Evolutionary conservation across 2,888 invertebrate genomes (phyloP), one percentile per base, ranked within the genome.

Genomic region (Blomia tropicalis): DNA sequence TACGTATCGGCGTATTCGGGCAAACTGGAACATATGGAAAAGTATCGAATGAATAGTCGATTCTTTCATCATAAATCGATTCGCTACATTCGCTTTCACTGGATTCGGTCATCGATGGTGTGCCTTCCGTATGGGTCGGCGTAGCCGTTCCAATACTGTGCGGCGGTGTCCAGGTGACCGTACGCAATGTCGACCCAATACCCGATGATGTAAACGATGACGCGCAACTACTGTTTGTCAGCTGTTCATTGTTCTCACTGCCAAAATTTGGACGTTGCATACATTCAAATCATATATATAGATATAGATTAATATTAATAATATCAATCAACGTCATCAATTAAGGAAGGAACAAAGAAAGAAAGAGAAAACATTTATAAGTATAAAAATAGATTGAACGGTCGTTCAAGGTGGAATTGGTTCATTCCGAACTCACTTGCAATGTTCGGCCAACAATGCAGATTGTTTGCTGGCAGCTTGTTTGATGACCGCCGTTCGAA

Each of bases 101-200:
- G 71, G 92, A 93, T 75, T 92, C 90, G 43, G 93, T 93, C 77
- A 90, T 93, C 74, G 91, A 91, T 65, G 93, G 93, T 69, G 93
- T 93, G 71, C 93, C 93, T 78, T 93, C 93, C 56, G 93, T 93
- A 87, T 92, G 93, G 47, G 93, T 93, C n/a, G 93, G 92, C 43
- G 93, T 93, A 2, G 74, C 74, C 63, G 74, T 73, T 5, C 74
- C 73, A 59, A 72, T 68, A 68, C 72, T 73, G 59, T 71, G 72
- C 5, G 71, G 72, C n/a, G 74, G 73, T n/a, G 74, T 70, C 70
- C 69, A 70, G 14, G 69, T 70, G 17, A 67, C 67, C 27, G 68
- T 69, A 51, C 68, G 60, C 41, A 67, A 63, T 17, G 67, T 66
- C 14, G 64, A 64, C 29, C 68, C 67, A 53, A 68, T 43, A 31